Conservation (phyloP, 2,113 vertebrate genomes). For the Gasterosteus aculeatus region DNA sequence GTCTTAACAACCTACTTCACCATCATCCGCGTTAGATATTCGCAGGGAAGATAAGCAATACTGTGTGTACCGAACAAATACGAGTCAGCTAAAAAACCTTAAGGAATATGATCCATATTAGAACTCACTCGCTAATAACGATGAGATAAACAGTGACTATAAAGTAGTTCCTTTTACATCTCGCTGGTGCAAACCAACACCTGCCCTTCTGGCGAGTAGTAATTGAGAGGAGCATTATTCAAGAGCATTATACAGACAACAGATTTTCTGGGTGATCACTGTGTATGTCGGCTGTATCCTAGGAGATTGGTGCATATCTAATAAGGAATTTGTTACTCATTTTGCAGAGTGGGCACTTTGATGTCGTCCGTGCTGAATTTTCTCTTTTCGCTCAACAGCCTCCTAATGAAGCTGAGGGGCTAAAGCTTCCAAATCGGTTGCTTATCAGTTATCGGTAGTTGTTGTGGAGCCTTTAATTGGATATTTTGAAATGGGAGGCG, state of each 20-base stretch:
- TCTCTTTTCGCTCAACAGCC: conserved; percentile 70
- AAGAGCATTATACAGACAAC: conserved; percentile 70
- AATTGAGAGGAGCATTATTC: conserved; percentile 74
- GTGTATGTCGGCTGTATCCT: conserved; percentile 79
- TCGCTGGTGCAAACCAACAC: conserved; percentile 61
- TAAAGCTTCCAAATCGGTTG: conserved; percentile 67
- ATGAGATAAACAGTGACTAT: too few species aligned
- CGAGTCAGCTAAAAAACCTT: too few species aligned
- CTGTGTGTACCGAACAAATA: too few species aligned
- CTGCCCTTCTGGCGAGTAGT: conserved; percentile 64
- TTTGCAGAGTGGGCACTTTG: conserved; percentile 80
- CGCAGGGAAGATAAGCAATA: too few species aligned
- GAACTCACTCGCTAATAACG: too few species aligned
- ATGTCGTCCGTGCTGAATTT: conserved; percentile 77
- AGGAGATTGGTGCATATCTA: conserved; percentile 84
- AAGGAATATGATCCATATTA: too few species aligned
- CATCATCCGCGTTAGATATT: too few species aligned
- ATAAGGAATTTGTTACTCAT: conserved; percentile 80
- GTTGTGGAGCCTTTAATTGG: conserved; percentile 68
- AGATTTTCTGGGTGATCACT: conserved; percentile 75
- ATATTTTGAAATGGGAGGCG: conserved; percentile 45
- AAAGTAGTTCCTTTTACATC: too few species aligned
- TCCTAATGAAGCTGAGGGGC: conserved; percentile 71
- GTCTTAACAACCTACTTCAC: too few species aligned
- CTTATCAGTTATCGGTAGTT: conserved; percentile 71